Evolutionary conservation across 2,113 vertebrate genomes (phyloP), one percentile per base, ranked within the genome.

Genomic region (Columba janthina): DNA sequence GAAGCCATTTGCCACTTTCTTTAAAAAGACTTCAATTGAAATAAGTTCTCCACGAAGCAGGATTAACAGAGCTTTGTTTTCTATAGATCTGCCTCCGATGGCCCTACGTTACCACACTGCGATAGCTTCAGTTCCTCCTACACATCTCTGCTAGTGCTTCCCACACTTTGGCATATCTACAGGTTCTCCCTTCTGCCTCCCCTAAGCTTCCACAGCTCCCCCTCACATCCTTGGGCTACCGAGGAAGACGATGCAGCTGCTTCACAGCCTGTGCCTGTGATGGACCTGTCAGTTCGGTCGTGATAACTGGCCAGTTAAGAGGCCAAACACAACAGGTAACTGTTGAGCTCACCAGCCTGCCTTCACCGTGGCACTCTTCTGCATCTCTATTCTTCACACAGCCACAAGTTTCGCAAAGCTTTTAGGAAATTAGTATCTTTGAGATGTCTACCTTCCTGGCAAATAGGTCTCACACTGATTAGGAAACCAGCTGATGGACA

Each of bases 231-330:
- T 70, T 19, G 53, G 57, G 54, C 62, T 76, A 10, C 62, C 1
- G 46, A 54, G 80, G 4, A 58, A 26, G 58, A 62, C 0, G 4
- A 15, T 15, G 31, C 1, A 28, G 62, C 53, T 44, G n/a, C 6
- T 70, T 61, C 4, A 2, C 58, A 65, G 78, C 66, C 61, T 34
- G 77, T 2, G 20, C 34, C 61, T n/a, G 26, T 4, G 17, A 29
- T 1, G 21, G 66, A 81, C 53, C 29, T 20, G 46, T 8, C 7
- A 4, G 74, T 50, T 66, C 0, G 3, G 44, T 61, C 0, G 0
- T 2, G 12, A 40, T 76, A 46, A 50, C 56, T 10, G 56, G 34
- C 34, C 61, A 38, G 21, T 21, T 13, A 2, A 3, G 20, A 36
- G 58, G 40, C n/a, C 85, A 72, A 40, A 67, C 32, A 50, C 28